Evolutionary conservation across 2,113 vertebrate species (phyloP), one percentile per base, ranked within the genome.

Genomic region (Heterotis niloticus): DNA sequence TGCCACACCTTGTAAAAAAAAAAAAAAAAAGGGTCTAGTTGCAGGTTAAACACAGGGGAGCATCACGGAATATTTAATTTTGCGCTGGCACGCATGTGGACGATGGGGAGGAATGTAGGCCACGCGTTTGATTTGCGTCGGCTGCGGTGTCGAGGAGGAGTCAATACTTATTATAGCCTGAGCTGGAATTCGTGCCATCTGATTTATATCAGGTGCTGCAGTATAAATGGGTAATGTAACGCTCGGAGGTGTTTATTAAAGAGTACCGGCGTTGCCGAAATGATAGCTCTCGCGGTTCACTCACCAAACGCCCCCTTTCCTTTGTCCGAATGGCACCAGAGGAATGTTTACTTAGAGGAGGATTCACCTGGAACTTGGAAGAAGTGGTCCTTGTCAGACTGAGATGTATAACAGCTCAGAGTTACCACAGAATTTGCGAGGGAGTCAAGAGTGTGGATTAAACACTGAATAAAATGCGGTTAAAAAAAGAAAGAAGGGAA

Each of bases 161-260:
- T 85, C 84, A 86, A 90, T 90, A 83, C 85, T 92, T 90, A 91
- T 92, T 92, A 92, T 79, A 83, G 86, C 72, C 59, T 20, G 34
- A 82, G 83, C 78, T 81, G 87, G 88, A 88, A 89, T 90, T 89
- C 90, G 88, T 83, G 79, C 81, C 86, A 85, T 87, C 85, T 91
- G 89, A 92, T 91, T 91, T 89, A 89, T 87, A 89, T 90, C 89
- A 89, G 84, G 84, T 88, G 85, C 77, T 87, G 83, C 75, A 80
- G 80, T 82, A 80, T 83, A 85, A 86, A 83, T 87, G 85, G 85
- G 86, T 85, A 83, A 89, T 90, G 91, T 81, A 77, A 85, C 82
- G 85, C 88, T 86, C 66, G 77, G 86, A 84, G 86, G 78, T 82
- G 90, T 90, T 91, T 90, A 92, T 91, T 91, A 89, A 81, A 90